Conservation (phyloP, 2,797 vertebrate species). For the Paratrypauchen microcephalus region DNA sequence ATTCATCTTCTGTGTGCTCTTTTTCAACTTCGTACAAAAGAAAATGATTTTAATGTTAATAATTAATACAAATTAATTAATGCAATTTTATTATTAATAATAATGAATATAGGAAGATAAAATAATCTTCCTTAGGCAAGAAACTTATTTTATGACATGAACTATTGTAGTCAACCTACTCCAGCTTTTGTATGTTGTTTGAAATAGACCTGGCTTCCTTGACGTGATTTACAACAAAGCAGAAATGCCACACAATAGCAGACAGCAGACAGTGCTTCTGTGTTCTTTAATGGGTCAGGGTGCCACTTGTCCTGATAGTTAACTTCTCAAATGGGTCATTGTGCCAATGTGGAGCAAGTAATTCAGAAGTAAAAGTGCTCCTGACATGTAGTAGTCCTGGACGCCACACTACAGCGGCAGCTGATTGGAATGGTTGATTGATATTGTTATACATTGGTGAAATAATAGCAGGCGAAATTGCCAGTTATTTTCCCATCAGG, state of each 20-base stretch:
- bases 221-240: too few species aligned
- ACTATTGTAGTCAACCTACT: too few species aligned
- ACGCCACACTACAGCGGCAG: constrained; percentile 9
- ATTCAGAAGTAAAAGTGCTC: background rate
- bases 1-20: background rate
- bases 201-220: too few species aligned
- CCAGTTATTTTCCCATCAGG: constrained; percentile 61
- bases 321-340: constrained; percentile 4
- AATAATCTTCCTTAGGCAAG: too few species aligned
- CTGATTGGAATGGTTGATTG: constrained; percentile 45
- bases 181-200: too few species aligned
- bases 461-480: constrained; percentile 58
- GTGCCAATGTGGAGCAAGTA: background rate
- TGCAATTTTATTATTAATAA: background rate
- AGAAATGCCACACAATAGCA: background rate
- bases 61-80: background rate
- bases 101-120: too few species aligned
- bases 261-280: background rate
- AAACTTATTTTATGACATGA: too few species aligned
- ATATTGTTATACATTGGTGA: constrained; percentile 45
- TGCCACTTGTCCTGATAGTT: background rate
- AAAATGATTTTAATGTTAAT: background rate
- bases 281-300: background rate
- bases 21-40: too few species aligned
- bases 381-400: background rate